These are phyloP conservation scores for Ormyrus pomaceus DNA, from an alignment of 2,888 invertebrate genomes.

Conservation along the genomic window DNA sequence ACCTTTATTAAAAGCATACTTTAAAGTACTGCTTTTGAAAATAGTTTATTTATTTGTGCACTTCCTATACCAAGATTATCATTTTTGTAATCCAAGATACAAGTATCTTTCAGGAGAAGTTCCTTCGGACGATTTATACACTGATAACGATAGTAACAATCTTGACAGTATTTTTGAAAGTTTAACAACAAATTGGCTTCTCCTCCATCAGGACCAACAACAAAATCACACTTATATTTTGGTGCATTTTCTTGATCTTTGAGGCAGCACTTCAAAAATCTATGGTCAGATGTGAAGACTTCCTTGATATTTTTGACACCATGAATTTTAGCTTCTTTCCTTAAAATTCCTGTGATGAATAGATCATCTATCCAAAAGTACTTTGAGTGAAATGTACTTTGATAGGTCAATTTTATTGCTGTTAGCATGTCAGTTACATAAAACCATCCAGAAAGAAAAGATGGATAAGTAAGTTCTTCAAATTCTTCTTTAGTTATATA, in stretches of 20 bases:
- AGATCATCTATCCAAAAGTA: slow-evolving; percentile 97
- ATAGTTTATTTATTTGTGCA: slow-evolving; percentile 36
- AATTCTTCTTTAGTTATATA: slow-evolving; percentile 85
- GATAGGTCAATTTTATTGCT: slow-evolving; percentile 78
- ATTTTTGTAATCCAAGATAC: slow-evolving; percentile 47
- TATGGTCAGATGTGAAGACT: slow-evolving; percentile 84
- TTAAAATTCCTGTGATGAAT: slow-evolving; percentile 88
- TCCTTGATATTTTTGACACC: slow-evolving; percentile 78
- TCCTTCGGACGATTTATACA: slow-evolving; percentile 44
- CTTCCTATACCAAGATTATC: slow-evolving; percentile 38
- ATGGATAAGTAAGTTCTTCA: slow-evolving; percentile 80
- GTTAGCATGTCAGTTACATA: slow-evolving; percentile 85
- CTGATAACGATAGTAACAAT: slow-evolving; percentile 35
- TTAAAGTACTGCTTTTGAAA: slow-evolving; percentile 28
- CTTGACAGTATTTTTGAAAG: slow-evolving; percentile 44
- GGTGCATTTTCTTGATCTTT: slow-evolving; percentile 60
- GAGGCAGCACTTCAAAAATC: slow-evolving; percentile 86
- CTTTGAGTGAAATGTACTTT: slow-evolving; percentile 77
- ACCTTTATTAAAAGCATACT: slow-evolving; percentile 6
- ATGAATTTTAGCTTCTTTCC: slow-evolving; percentile 79
- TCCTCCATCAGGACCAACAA: slow-evolving; percentile 87
- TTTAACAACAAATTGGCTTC: slow-evolving; percentile 34
- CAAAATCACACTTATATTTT: slow-evolving; percentile 79
- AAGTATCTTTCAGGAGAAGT: slow-evolving; percentile 43
- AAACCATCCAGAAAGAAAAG: slow-evolving; percentile 90